These are phyloP conservation scores for Delia radicum DNA, from an alignment of 1,140 invertebrate genomes.

Conservation along the genomic window DNA sequence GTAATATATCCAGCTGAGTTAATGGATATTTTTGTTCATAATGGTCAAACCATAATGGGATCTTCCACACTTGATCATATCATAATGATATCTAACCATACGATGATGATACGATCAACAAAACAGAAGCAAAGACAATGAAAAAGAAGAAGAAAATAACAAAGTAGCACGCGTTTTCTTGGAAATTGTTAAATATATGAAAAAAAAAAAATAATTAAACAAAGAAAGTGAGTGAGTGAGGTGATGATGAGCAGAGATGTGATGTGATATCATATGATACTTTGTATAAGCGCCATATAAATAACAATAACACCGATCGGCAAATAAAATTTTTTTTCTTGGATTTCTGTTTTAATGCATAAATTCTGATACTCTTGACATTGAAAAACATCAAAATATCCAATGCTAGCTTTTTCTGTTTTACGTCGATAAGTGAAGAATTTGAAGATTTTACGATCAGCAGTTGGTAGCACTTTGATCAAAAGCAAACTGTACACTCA, in stretches of 20 bases:
- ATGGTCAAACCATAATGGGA: neutral
- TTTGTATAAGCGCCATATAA: neutral
- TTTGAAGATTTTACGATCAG: too few species aligned
- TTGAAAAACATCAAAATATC: too few species aligned
- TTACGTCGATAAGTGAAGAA: too few species aligned
- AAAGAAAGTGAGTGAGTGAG: neutral
- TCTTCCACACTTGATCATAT: neutral
- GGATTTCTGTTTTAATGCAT: too few species aligned
- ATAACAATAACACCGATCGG: too few species aligned
- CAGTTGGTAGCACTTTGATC: too few species aligned
- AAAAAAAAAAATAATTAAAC: neutral
- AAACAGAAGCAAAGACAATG: neutral
- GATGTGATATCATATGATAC: neutral
- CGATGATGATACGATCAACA: neutral
- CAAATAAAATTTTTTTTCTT: too few species aligned
- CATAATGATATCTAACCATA: neutral
- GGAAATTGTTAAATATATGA: neutral
- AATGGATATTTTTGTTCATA: neutral
- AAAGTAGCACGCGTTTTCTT: constrained; percentile 3
- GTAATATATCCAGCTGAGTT: constrained; percentile 1
- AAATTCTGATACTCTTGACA: too few species aligned
- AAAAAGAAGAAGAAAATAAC: neutral
- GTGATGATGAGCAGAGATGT: neutral
- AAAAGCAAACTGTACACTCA: too few species aligned
- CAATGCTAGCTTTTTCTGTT: too few species aligned